Percentiles rank a stretch among this genome's conserved stretches.
These are phyloP conservation scores for Nebria brevicollis DNA, from an alignment of 2,888 invertebrate genomes.

Conservation along the genomic window DNA sequence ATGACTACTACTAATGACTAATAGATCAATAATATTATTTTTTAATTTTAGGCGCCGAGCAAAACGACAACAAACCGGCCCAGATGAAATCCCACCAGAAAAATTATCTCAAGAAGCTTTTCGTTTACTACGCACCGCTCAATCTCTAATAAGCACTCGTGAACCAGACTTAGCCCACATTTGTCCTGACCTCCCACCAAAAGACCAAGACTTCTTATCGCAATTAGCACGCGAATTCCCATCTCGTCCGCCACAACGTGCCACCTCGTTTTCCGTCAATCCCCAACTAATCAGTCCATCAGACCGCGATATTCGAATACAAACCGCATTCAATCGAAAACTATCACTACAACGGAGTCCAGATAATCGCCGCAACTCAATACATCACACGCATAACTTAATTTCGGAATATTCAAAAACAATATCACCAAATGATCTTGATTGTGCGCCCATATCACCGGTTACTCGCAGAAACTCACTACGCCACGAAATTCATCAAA, in stretches of 20 bases:
- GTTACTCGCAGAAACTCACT: neutral
- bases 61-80: slow-evolving; percentile 59
- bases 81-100: slow-evolving; percentile 68
- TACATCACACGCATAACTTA: neutral
- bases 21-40: neutral
- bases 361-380: neutral
- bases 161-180: slow-evolving; percentile 69
- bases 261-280: slow-evolving; percentile 57
- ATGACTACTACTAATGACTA: neutral
- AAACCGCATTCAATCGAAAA: slow-evolving; percentile 59
- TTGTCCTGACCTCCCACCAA: slow-evolving; percentile 25
- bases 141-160: slow-evolving; percentile 71
- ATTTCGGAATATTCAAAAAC: neutral
- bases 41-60: slow-evolving; percentile 58
- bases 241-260: slow-evolving; percentile 55
- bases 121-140: slow-evolving; percentile 72
- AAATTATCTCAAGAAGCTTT: slow-evolving; percentile 75
- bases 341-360: slow-evolving; percentile 56
- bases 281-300: slow-evolving; percentile 57
- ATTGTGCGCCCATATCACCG: neutral
- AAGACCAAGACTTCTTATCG: slow-evolving; percentile 58
- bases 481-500: neutral
- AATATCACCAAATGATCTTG: neutral
- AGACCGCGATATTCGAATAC: slow-evolving; percentile 55
- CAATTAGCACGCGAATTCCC: slow-evolving; percentile 61